Percentiles rank a stretch among this genome's conserved stretches.
Conservation (phyloP, 2,797 vertebrate species). For the Enteromius treurensis region DNA sequence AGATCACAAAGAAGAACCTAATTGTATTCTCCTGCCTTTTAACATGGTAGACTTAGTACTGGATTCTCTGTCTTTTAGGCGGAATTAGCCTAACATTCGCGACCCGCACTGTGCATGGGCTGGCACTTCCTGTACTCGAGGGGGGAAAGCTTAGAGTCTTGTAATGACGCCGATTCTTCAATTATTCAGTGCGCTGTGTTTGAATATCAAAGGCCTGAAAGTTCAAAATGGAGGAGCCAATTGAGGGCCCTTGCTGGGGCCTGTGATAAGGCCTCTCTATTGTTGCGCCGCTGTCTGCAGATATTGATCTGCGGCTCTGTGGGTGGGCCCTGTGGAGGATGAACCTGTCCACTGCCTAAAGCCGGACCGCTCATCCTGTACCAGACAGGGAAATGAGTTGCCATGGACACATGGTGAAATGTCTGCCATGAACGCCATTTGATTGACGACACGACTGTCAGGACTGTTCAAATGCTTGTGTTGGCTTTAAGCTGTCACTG, state of each 20-base stretch:
- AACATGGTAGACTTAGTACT: constrained; percentile 41
- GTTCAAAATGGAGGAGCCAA: constrained; percentile 53
- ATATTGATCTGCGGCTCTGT: constrained; percentile 55
- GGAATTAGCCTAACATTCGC: constrained; percentile 43
- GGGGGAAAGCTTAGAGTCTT: constrained; percentile 29
- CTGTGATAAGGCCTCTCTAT: constrained; percentile 53
- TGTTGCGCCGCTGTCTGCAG: constrained; percentile 44
- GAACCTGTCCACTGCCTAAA: constrained; percentile 48
- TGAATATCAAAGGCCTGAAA: constrained; percentile 58
- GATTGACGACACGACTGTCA: constrained; percentile 46
- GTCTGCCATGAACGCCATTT: constrained; percentile 38
- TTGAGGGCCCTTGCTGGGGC: constrained; percentile 55
- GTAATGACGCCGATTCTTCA: constrained; percentile 55
- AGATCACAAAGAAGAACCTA: constrained; percentile 37
- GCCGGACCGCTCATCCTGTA: constrained; percentile 44
- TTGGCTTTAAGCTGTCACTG: constrained; percentile 47
- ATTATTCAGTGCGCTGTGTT: constrained; percentile 57
- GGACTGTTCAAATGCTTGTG: constrained; percentile 31
- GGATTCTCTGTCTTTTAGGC: constrained; percentile 42
- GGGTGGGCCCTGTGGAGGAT: constrained; percentile 49
- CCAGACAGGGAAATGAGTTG: constrained; percentile 59
- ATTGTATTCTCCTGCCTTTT: constrained; percentile 46
- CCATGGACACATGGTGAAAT: constrained; percentile 55
- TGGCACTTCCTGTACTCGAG: constrained; percentile 31
- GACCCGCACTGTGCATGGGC: not conserved